Base-by-base conservation (phyloP, 2,888 invertebrate species). In the Dendrolimus pini region DNA sequence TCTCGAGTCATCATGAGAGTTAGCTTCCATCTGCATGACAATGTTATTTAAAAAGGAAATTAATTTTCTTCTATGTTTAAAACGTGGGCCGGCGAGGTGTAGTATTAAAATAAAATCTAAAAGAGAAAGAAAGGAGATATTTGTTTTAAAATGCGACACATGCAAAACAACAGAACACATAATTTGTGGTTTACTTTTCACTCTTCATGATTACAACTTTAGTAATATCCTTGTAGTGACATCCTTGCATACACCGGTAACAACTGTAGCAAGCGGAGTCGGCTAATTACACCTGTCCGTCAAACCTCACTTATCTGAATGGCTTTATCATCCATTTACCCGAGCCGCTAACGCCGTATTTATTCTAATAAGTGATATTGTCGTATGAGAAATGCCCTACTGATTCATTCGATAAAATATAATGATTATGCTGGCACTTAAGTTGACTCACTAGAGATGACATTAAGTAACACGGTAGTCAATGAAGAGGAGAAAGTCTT, bases 231-330 rank as follows among this genome's bases (percentile, higher is more conserved):
- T 30, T 30, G 18, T 30, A 3, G 6, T 30, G 30, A 30, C 30
- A 30, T 30, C 30, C 30, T 6, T 30, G 3, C 30, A 47, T 47
- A 47, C 47, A 47, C 12, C 47, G 9, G 9, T 47, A 47, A 6
- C 47, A 47, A 47, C 74, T 71, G 80, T 72, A 78, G 79, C 66
- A 61, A 64, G 64, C 70, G 67, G 72, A 74, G 69, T 69, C 52
- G 72, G 78, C 82, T 89, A 89, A 88, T 86, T 87, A 85, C 82
- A 84, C 78, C 83, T 86, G 88, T 82, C 88, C 71, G 77, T 89
- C 88, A 87, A 81, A 78, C 63, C 65, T 67, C 61, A 70, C 71
- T 47, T 83, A 84, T 84, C 84, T 77, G 59, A 59, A 65, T 65
- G 68, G 72, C 74, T 80, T 80, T 84, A 84, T 84, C 85, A 80